A percentile compares a stretch with the other conserved stretches of the same genome.
Evolutionary conservation across 2,888 invertebrate genomes (phyloP).

Genomic region (Empis livida): DNA sequence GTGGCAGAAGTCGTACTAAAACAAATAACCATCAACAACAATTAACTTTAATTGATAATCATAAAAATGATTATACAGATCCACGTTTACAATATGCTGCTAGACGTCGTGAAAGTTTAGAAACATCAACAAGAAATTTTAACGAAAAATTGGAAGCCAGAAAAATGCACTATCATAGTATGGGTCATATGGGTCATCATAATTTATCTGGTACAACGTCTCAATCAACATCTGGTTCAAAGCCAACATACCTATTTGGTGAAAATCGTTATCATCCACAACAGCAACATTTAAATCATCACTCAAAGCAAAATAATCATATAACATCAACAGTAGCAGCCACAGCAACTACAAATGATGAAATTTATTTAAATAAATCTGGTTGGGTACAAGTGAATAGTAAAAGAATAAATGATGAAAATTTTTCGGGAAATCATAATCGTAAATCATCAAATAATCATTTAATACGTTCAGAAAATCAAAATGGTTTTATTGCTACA

Average conservation of each 20-base stretch:
- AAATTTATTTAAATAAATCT: constrained; percentile 35
- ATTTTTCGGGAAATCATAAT: constrained; percentile 17
- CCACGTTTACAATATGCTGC: constrained; percentile 23
- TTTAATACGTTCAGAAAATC: constrained; percentile 13
- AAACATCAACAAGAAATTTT: constrained; percentile 29
- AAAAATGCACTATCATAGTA: constrained; percentile 33
- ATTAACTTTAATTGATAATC: constrained; percentile 6
- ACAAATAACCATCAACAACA: no score
- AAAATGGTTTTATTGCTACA: constrained; percentile 16
- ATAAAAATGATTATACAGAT: neutral
- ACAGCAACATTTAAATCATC: neutral
- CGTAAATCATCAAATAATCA: constrained; percentile 19
- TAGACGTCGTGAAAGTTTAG: constrained; percentile 29
- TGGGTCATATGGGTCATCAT: constrained; percentile 15
- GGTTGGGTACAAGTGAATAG: constrained; percentile 40
- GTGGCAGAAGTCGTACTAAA: constrained; percentile 27
- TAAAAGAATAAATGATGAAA: constrained; percentile 30
- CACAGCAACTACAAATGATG: constrained; percentile 19
- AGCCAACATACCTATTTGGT: constrained; percentile 34
- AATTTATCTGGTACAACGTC: constrained; percentile 11
- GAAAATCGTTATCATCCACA: constrained; percentile 18
- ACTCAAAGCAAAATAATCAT: neutral
- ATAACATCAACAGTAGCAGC: constrained; percentile 5
- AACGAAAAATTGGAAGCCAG: constrained; percentile 33
- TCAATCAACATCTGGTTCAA: constrained; percentile 11